phyloP scores from a whole-genome alignment of 2,888 invertebrate genomes.

The Drosophila suboccidentalis region DNA sequence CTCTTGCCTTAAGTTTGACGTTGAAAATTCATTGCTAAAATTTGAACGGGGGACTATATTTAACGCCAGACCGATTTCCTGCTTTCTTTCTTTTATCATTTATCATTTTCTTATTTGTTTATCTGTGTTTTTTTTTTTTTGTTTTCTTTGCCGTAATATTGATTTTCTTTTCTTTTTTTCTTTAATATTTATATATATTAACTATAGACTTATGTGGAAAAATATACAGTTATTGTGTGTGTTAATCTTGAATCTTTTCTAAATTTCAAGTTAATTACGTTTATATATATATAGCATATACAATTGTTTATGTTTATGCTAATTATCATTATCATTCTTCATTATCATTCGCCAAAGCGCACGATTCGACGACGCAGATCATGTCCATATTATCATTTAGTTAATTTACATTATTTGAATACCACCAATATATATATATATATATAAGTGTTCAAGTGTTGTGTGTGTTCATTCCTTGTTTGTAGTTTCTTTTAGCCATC shows the following conservation, averaged over 20 bases:
- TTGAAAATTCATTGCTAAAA: conserved; percentile 63
- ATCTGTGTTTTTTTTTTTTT: background rate
- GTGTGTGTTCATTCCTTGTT: conserved; percentile 26
- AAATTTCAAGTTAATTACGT: conserved; percentile 31
- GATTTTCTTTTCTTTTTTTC: conserved; percentile 10
- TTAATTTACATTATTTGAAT: conserved; percentile 65
- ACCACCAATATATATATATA: conserved; percentile 28
- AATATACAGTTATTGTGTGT: conserved; percentile 68
- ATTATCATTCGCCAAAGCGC: conserved; percentile 18
- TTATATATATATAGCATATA: conserved; percentile 45
- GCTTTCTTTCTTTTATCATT: background rate
- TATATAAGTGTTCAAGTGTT: conserved; percentile 1
- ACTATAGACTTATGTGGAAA: conserved; percentile 75
- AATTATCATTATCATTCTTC: conserved; percentile 25
- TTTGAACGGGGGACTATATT: conserved; percentile 45
- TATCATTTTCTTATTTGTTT: conserved; percentile 4
- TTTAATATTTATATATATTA: conserved; percentile 47
- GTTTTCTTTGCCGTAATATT: conserved; percentile 19
- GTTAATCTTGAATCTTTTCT: conserved; percentile 36
- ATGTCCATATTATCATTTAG: conserved; percentile 29
- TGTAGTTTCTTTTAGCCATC: conserved; percentile 35
- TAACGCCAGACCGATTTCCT: conserved; percentile 38
- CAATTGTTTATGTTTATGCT: conserved; percentile 38
- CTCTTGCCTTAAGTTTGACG: conserved; percentile 46
- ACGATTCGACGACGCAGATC: conserved; percentile 16